A percentile compares a stretch with the other conserved stretches of the same genome.
Conservation (phyloP, 2,888 invertebrate species). For the Lasioglossum villosulum region DNA sequence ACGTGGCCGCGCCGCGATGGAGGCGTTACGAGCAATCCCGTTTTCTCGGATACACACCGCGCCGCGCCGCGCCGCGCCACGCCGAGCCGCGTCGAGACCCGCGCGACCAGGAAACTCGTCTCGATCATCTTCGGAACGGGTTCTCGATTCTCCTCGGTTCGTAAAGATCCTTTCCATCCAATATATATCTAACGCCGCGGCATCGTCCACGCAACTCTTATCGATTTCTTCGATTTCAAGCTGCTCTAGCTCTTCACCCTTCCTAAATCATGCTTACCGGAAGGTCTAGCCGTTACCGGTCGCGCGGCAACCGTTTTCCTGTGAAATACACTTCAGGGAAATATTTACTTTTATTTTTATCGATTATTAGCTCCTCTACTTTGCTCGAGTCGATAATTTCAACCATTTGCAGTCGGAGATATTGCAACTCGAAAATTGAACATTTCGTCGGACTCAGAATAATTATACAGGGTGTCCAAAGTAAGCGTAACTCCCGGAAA, state of each 20-base stretch:
- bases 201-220: constrained; percentile 49
- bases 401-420: too few species aligned
- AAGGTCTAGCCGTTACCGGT: background rate
- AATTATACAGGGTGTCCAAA: too few species aligned
- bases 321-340: too few species aligned
- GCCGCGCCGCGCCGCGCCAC: constrained; percentile 20
- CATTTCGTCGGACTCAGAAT: too few species aligned
- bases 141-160: constrained; percentile 70
- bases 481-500: too few species aligned
- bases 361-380: too few species aligned
- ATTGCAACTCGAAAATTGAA: too few species aligned
- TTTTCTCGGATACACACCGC: constrained; percentile 70
- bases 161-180: constrained; percentile 58
- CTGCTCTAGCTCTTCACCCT: background rate
- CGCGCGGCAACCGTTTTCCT: background rate
- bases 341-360: too few species aligned
- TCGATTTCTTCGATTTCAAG: constrained; percentile 63
- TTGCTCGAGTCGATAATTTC: too few species aligned
- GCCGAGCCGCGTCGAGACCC: constrained; percentile 24
- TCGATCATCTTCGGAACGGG: constrained; percentile 69
- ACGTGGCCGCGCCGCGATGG: constrained; percentile 61
- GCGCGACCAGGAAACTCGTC: constrained; percentile 69
- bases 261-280: constrained; percentile 8
- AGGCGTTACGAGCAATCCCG: constrained; percentile 74
- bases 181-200: constrained; percentile 40